These are phyloP conservation scores for Spizaetus ornatus DNA, from an alignment of 2,113 vertebrate genomes.

Conservation along the genomic window DNA sequence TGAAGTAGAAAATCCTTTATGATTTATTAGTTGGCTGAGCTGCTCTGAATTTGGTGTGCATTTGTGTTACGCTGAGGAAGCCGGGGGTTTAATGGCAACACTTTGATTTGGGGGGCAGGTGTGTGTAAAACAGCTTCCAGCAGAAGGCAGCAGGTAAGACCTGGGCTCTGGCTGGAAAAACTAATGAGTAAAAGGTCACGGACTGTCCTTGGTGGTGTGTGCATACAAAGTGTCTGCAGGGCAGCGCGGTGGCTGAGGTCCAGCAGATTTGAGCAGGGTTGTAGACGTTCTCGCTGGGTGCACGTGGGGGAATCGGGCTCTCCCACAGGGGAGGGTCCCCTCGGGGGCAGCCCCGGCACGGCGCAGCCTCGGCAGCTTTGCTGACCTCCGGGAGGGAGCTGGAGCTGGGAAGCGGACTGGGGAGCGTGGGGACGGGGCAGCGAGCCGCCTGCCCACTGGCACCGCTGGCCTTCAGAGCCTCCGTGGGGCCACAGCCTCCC, in stretches of 20 bases:
- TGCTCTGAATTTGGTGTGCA: not conserved
- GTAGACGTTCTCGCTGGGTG: not conserved
- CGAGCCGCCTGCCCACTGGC: not conserved
- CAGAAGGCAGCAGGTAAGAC: not conserved
- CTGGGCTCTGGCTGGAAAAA: not conserved
- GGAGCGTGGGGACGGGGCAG: not conserved
- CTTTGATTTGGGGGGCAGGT: accelerated
- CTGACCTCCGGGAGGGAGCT: not conserved
- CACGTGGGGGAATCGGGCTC: accelerated
- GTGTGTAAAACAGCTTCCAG: not conserved
- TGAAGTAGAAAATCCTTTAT: not conserved
- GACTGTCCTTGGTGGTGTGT: not conserved
- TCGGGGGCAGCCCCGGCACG: not conserved
- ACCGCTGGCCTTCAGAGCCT: not conserved
- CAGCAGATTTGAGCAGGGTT: not conserved
- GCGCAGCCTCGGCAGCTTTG: not conserved
- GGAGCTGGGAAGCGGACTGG: accelerated
- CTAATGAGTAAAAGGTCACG: too few relatives aligned
- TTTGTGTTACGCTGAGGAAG: not conserved
- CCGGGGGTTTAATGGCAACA: accelerated
- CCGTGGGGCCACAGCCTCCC: not conserved
- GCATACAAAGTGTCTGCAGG: not conserved
- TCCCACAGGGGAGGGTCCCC: not conserved
- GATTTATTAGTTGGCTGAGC: not conserved
- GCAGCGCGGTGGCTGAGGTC: not conserved